These are phyloP conservation scores for Asbolus verrucosus DNA, from an alignment of 1,140 invertebrate genomes.

Conservation along the genomic window DNA sequence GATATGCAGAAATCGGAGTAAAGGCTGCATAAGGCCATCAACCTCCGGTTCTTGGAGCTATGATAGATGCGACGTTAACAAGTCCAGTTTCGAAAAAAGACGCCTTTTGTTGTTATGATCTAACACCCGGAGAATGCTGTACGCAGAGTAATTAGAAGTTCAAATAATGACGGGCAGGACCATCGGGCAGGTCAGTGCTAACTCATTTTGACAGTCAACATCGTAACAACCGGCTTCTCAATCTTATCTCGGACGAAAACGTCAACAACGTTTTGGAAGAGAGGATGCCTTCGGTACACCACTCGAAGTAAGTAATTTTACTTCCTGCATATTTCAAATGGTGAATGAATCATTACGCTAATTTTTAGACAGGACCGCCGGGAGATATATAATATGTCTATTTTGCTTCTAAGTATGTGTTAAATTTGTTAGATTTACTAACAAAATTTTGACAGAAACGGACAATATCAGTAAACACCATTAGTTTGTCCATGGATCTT, in stretches of 20 bases:
- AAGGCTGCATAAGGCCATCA: slow-evolving; percentile 31
- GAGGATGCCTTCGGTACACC: too few species aligned
- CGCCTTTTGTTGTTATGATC: slow-evolving; percentile 23
- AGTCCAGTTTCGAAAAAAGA: slow-evolving; percentile 1
- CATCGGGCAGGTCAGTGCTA: slow-evolving; percentile 25
- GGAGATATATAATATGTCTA: too few species aligned
- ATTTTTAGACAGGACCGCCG: too few species aligned
- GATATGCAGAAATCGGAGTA: slow-evolving; percentile 36
- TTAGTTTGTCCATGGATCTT: too few species aligned
- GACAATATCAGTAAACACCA: too few species aligned
- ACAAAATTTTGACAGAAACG: too few species aligned
- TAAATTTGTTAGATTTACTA: too few species aligned
- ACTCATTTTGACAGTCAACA: slow-evolving; percentile 11
- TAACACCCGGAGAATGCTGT: slow-evolving; percentile 8
- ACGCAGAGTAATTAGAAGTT: slow-evolving; percentile 23
- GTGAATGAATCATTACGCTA: too few species aligned
- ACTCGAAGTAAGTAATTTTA: too few species aligned
- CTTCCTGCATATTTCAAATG: too few species aligned
- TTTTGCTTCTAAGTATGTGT: too few species aligned
- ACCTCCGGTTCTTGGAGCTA: slow-evolving; percentile 20
- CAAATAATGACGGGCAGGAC: slow-evolving; percentile 10
- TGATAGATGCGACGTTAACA: slow-evolving; percentile 9
- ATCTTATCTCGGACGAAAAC: background rate
- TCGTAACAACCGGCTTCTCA: background rate
- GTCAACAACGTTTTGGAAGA: too few species aligned